A percentile compares a stretch with the other conserved stretches of the same genome.
phyloP scores from a whole-genome alignment of 2,797 vertebrate genomes.

The Pterois miles region DNA sequence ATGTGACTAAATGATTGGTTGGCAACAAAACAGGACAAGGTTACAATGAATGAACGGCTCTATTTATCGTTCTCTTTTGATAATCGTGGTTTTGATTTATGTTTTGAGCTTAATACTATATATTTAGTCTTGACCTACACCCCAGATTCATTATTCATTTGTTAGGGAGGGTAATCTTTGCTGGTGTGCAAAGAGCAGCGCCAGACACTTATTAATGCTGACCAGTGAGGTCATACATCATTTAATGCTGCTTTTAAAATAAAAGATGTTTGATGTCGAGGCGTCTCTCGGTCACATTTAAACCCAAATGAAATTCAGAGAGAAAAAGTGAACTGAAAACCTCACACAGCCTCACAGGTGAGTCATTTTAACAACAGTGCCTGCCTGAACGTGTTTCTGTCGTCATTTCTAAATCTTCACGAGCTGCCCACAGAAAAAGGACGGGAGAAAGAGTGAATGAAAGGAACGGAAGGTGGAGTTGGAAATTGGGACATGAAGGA shows the following conservation, averaged over 20 bases:
- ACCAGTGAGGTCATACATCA: slow-evolving; percentile 61
- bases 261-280: slow-evolving; percentile 43
- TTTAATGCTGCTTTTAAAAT: slow-evolving; percentile 64
- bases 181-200: slow-evolving; percentile 8
- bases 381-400: slow-evolving; percentile 37
- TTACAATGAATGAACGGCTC: slow-evolving; percentile 65
- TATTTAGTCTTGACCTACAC: slow-evolving; percentile 52
- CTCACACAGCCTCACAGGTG: slow-evolving; percentile 52
- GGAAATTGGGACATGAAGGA: slow-evolving; percentile 72
- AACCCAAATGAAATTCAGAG: background rate
- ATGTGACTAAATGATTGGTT: slow-evolving; percentile 61
- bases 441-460: slow-evolving; percentile 57
- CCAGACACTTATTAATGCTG: slow-evolving; percentile 54
- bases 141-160: slow-evolving; percentile 61
- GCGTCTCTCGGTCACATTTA: background rate
- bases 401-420: slow-evolving; percentile 59
- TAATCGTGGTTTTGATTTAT: slow-evolving; percentile 22
- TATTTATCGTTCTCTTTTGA: slow-evolving; percentile 28
- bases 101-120: slow-evolving; percentile 31
- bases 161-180: slow-evolving; percentile 41
- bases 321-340: slow-evolving; percentile 39
- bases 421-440: slow-evolving; percentile 39
- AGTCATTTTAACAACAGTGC: slow-evolving; percentile 55
- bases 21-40: slow-evolving; percentile 48
- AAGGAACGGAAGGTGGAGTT: slow-evolving; percentile 41